Percentiles rank a stretch among this genome's conserved stretches.
These are phyloP conservation scores for Halcyon chelicuti DNA, from an alignment of 2,797 vertebrate genomes.

Conservation along the genomic window DNA sequence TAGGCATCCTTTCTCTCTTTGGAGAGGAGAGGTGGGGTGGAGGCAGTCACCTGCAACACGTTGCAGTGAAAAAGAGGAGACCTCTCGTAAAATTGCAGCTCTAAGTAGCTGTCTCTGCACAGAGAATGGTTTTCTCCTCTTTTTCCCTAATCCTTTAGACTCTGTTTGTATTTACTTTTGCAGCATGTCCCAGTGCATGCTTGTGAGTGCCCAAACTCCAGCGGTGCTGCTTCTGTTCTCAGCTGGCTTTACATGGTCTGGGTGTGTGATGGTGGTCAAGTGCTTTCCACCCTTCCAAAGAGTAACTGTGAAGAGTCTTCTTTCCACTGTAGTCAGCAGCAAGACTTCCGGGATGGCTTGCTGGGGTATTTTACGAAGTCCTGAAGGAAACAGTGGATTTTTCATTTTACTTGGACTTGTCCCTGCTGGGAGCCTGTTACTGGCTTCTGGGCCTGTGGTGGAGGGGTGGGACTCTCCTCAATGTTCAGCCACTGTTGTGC, in stretches of 20 bases:
- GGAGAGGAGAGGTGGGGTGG: not conserved
- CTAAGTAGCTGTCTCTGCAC: not conserved
- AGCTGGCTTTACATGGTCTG: not conserved
- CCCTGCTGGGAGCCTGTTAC: not conserved
- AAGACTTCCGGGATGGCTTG: not conserved
- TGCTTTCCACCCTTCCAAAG: not conserved
- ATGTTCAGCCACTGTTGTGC: not conserved
- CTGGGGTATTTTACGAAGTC: not conserved
- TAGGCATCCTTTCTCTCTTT: not conserved
- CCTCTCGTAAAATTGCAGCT: not conserved
- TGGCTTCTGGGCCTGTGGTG: not conserved
- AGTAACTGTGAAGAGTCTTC: not conserved
- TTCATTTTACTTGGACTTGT: not conserved
- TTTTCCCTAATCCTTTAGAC: not conserved
- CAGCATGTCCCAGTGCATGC: fast-evolving
- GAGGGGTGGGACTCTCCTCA: not conserved
- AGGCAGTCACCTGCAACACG: not conserved
- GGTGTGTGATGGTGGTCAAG: fast-evolving
- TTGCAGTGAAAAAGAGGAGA: not conserved
- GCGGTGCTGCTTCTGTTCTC: not conserved
- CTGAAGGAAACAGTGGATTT: not conserved
- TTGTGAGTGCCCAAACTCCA: not conserved
- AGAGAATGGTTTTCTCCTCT: not conserved
- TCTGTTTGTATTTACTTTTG: not conserved
- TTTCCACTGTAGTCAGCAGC: not conserved